Evolutionary conservation across 53 echinoderm and acorn worm species (phyloP), one percentile per base, ranked within the genome.

Genomic region (Astropecten irregularis): DNA sequence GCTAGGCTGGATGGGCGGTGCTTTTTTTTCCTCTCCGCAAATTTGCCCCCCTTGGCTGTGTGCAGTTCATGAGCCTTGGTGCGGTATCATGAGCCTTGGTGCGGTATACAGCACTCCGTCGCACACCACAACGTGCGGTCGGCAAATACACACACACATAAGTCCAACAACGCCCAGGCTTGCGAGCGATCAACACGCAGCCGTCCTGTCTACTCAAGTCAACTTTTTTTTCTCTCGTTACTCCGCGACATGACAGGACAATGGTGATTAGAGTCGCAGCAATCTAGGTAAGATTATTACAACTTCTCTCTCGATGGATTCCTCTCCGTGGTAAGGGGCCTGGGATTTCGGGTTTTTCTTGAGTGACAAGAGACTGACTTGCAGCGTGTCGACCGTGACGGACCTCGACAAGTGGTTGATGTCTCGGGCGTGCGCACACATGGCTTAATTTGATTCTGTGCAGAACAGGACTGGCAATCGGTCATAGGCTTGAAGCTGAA

Each of bases 231-330:
- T n/a, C n/a, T n/a, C n/a, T n/a, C n/a, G n/a, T n/a, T n/a, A n/a
- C n/a, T n/a, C n/a, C n/a, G n/a, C n/a, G n/a, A n/a, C n/a, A n/a
- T n/a, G n/a, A n/a, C 79, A 47, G 79, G 79, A 79, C 79, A 79
- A 79, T 79, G 79, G 31, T 62, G 62, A 74, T 74, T 74, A 74
- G 56, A 9, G 51, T 19, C 34, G 52, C 21, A 36, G 53, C 71
- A 76, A 76, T 56, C n/a, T n/a, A 57, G 76, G 76, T 76, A 76
- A 76, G 76, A 54, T 56, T 57, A 38, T 58, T 56, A n/a, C n/a
- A n/a, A n/a, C n/a, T n/a, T n/a, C n/a, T n/a, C n/a, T n/a, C n/a
- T n/a, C n/a, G n/a, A n/a, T n/a, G n/a, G n/a, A n/a, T n/a, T n/a
- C n/a, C n/a, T n/a, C n/a, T n/a, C n/a, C n/a, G n/a, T 76, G 55